Evolutionary conservation across 1,140 invertebrate species (phyloP).

Genomic region (Schlechtendalia chinensis): DNA sequence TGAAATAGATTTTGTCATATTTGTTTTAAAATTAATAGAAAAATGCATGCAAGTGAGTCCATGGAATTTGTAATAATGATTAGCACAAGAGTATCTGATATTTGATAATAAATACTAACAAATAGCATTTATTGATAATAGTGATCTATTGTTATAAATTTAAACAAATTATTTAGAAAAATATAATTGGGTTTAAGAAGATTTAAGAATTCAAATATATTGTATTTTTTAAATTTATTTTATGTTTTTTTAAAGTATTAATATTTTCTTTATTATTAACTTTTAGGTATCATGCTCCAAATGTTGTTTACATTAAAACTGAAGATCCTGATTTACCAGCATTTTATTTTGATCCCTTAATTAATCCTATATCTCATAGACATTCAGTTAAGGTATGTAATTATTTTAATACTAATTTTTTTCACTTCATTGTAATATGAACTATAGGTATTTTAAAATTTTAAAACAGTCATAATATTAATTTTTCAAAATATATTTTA

Average conservation of each 20-base stretch:
- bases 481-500: too few relatives aligned
- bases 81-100: too few relatives aligned
- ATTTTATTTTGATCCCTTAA: constrained; percentile 99
- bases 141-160: background rate
- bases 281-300: constrained; percentile 95
- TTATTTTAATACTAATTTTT: background rate
- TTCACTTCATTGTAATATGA: too few relatives aligned
- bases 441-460: too few relatives aligned
- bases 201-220: too few relatives aligned
- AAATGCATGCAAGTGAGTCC: background rate
- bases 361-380: constrained; percentile 97
- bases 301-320: constrained; percentile 99
- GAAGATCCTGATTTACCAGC: constrained; percentile 99
- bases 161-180: constrained; percentile 20
- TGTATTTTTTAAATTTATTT: too few relatives aligned
- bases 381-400: constrained; percentile 73
- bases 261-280: constrained; percentile 49
- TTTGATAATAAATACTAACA: too few relatives aligned
- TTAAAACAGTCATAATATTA: too few relatives aligned
- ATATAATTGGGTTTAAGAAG: background rate
- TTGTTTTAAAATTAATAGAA: constrained; percentile 23
- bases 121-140: too few relatives aligned
- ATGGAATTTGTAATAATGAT: background rate
- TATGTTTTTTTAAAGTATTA: background rate
- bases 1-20: too few relatives aligned